phyloP scores from a whole-genome alignment of 2,113 vertebrate species.

The Butastur rufipennis region DNA sequence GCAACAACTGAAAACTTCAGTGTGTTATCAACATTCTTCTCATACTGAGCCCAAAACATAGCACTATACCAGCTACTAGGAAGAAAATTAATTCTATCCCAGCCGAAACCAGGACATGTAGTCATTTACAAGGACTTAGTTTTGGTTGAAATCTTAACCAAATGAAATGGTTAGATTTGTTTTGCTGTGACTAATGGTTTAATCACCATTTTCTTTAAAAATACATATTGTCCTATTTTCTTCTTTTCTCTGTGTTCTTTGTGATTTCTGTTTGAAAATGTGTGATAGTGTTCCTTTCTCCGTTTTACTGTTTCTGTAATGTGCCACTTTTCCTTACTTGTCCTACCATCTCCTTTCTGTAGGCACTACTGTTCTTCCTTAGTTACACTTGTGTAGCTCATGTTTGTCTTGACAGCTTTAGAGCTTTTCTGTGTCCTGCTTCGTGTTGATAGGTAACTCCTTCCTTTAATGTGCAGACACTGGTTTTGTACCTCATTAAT shows the following conservation, averaged over 20 bases:
- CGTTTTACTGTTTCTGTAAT: not conserved
- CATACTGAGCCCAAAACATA: no score
- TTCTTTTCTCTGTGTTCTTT: not conserved
- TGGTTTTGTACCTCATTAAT: not conserved
- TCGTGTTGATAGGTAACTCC: not conserved
- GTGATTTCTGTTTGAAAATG: not conserved
- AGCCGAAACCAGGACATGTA: no score
- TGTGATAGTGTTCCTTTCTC: not conserved
- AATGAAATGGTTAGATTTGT: not conserved
- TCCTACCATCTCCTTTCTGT: not conserved
- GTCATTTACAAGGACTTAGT: not conserved
- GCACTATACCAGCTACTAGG: no score
- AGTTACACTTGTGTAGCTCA: not conserved
- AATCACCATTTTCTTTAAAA: not conserved
- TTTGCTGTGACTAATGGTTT: not conserved
- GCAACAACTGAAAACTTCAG: no score
- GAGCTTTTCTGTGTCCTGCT: not conserved
- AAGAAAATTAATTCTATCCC: no score
- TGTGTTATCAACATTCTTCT: no score
- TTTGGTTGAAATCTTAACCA: not conserved
- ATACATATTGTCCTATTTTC: not conserved
- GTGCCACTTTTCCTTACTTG: not conserved
- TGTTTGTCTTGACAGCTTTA: not conserved
- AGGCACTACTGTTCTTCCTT: not conserved
- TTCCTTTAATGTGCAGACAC: not conserved